phyloP scores from a whole-genome alignment of 2,888 invertebrate genomes.

The Polymixis flavicincta region DNA sequence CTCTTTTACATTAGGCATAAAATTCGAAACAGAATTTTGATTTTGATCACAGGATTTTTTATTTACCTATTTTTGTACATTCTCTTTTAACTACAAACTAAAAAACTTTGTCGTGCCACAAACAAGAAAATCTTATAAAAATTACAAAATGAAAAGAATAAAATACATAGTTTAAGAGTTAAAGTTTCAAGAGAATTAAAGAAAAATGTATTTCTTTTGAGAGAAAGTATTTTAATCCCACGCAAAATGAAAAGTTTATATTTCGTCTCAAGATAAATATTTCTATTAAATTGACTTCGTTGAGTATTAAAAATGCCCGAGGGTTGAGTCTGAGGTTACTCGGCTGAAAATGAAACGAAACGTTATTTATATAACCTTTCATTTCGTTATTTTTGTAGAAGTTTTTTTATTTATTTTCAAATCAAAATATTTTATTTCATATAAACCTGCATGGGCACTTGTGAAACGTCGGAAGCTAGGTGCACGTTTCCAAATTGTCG shows the following conservation, averaged over 20 bases:
- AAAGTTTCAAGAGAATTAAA: constrained; percentile 13
- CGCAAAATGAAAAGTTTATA: not conserved
- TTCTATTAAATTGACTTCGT: constrained; percentile 18
- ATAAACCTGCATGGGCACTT: no score
- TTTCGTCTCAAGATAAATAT: constrained; percentile 12
- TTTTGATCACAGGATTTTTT: no score
- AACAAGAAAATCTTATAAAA: not conserved
- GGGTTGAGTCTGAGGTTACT: constrained; percentile 12
- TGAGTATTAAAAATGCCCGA: constrained; percentile 14
- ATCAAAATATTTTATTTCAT: no score
- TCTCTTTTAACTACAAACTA: not conserved
- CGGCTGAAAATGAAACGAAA: constrained; percentile 7
- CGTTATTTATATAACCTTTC: not conserved
- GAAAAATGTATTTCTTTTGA: constrained; percentile 6
- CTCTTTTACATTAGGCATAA: no score
- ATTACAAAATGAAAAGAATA: not conserved
- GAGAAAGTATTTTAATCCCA: constrained; percentile 21
- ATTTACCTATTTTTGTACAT: no score
- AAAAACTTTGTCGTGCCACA: not conserved
- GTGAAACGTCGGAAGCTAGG: no score
- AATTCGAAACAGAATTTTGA: no score
- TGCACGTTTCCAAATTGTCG: no score
- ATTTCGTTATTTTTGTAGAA: not conserved
- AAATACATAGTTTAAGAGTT: not conserved
- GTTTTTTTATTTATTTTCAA: not conserved